These are phyloP conservation scores for Oryzias dopingdopingensis DNA, from an alignment of 2,797 vertebrate species.

Conservation along the genomic window DNA sequence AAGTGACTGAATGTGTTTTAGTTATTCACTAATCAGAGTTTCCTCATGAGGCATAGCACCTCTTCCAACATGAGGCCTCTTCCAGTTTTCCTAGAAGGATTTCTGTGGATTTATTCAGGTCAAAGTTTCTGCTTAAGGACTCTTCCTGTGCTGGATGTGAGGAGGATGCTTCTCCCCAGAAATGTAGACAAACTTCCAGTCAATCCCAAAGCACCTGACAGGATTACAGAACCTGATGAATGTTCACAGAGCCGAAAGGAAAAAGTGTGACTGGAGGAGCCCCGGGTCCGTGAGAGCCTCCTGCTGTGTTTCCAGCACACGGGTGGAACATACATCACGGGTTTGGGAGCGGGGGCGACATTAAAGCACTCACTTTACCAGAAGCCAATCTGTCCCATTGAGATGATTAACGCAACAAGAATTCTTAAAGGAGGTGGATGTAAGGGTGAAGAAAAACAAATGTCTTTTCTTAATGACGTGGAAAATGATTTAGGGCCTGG, in stretches of 20 bases:
- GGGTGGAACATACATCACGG: constrained; percentile 18
- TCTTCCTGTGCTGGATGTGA: no score
- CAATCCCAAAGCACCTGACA: constrained; percentile 11
- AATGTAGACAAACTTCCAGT: background rate
- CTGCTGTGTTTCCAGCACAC: constrained; percentile 2
- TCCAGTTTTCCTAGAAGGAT: no score
- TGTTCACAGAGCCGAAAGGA: constrained; percentile 11
- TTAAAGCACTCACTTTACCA: constrained; percentile 48
- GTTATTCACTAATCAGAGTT: no score
- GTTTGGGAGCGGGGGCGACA: constrained; percentile 30
- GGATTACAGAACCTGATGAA: constrained; percentile 17
- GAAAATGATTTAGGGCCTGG: constrained; percentile 67
- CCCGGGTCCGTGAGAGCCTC: constrained; percentile 22
- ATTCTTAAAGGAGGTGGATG: constrained; percentile 33
- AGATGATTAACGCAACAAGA: constrained; percentile 54
- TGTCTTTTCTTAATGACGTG: constrained; percentile 62
- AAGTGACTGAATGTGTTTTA: no score
- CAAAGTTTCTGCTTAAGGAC: no score
- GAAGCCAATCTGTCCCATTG: constrained; percentile 48
- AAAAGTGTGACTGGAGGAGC: constrained; percentile 28
- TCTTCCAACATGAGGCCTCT: no score
- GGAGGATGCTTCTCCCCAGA: background rate
- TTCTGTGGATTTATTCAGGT: no score
- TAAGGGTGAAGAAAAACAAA: constrained; percentile 56
- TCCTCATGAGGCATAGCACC: no score